These are phyloP conservation scores for Hedychridium roseum DNA, from an alignment of 2,888 invertebrate species.

Conservation along the genomic window DNA sequence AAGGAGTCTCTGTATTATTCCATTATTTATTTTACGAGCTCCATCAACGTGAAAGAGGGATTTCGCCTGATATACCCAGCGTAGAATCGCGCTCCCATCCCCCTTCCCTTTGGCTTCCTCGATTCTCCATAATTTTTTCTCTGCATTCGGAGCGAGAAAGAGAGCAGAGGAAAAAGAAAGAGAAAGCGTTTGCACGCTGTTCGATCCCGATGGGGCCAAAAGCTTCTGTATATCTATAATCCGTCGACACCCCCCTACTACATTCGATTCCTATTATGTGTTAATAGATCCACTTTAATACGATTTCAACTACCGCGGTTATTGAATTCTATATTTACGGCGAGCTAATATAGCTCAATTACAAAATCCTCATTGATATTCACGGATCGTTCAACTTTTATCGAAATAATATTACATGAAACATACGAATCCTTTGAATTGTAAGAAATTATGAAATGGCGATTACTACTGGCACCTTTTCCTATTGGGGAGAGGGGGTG, in stretches of 20 bases:
- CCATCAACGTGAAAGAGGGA: conserved; percentile 49
- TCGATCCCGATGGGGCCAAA: too few species aligned
- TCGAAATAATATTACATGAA: not conserved
- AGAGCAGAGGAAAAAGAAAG: too few species aligned
- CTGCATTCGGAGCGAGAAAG: conserved; percentile 1
- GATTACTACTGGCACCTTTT: not conserved
- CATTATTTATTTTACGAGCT: conserved; percentile 58
- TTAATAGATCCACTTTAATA: too few species aligned
- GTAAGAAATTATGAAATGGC: not conserved
- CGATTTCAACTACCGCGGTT: too few species aligned
- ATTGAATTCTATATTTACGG: too few species aligned
- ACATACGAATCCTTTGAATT: not conserved
- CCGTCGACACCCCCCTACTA: too few species aligned
- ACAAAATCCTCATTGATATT: too few species aligned
- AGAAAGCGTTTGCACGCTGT: too few species aligned
- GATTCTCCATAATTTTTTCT: conserved; percentile 16
- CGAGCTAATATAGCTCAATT: too few species aligned
- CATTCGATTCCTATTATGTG: too few species aligned
- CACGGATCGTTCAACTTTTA: not conserved
- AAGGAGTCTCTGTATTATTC: conserved; percentile 38
- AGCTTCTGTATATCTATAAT: too few species aligned
- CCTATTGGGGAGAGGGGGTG: not conserved
- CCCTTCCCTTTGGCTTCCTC: conserved; percentile 22
- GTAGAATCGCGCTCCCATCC: conserved; percentile 13
- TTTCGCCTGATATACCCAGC: conserved; percentile 40